Percentiles rank a stretch among this genome's conserved stretches.
These are phyloP conservation scores for Brachionus plicatilis DNA, from an alignment of 1,140 invertebrate genomes.

Conservation along the genomic window DNA sequence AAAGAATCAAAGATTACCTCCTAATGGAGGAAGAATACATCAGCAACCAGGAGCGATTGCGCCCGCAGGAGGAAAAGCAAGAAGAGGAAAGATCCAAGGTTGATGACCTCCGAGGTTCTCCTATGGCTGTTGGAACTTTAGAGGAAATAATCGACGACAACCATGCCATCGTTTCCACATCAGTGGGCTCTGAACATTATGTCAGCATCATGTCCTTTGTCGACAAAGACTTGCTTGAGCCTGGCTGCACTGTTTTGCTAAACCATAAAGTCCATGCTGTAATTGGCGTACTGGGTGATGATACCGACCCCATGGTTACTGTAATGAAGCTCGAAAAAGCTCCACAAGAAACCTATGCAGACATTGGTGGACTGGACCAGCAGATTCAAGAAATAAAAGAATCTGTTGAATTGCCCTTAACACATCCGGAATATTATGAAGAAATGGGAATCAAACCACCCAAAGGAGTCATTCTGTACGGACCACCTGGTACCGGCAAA, in stretches of 20 bases:
- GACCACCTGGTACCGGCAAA: conserved; percentile 92
- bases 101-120: conserved; percentile 93
- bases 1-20: conserved; percentile 97
- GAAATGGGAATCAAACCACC: conserved; percentile 99
- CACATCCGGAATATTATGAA: conserved; percentile 99
- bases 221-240: conserved; percentile 97
- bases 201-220: conserved; percentile 98
- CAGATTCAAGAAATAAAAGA: conserved; percentile 98
- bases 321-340: conserved; percentile 99
- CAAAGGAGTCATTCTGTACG: conserved; percentile 98
- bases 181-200: conserved; percentile 98
- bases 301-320: conserved; percentile 99
- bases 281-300: conserved; percentile 93
- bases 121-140: conserved; percentile 98
- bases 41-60: conserved; percentile 90
- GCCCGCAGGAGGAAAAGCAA: conserved; percentile 90
- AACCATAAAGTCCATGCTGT: conserved; percentile 99
- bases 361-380: conserved; percentile 97
- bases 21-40: conserved; percentile 99
- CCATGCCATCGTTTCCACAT: conserved; percentile 98
- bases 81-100: conserved; percentile 78
- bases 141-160: conserved; percentile 99
- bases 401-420: conserved; percentile 94
- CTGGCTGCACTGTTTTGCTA: conserved; percentile 92
- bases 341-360: conserved; percentile 98